Conservation (phyloP, 1,140 invertebrate species). For the Platorchestia sp. region DNA sequence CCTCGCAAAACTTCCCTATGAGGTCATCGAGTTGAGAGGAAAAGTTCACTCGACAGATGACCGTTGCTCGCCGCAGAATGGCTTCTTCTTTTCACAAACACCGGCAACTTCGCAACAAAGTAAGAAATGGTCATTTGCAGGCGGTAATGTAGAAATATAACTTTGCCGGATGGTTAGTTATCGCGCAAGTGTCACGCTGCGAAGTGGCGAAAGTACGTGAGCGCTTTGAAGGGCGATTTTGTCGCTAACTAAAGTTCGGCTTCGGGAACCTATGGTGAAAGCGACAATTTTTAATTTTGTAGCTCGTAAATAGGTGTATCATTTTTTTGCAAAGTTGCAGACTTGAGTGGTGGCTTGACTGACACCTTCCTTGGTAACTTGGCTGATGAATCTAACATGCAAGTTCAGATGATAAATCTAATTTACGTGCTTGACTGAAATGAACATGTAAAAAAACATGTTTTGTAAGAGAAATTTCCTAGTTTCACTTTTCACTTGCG, state of each 20-base stretch:
- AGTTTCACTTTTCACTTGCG: no score
- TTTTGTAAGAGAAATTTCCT: no score
- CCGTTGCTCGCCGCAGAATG: neutral
- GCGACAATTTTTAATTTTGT: neutral
- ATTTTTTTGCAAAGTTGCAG: no score
- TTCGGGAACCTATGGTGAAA: neutral
- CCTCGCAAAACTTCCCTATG: neutral
- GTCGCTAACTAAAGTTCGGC: neutral
- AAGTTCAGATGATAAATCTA: no score
- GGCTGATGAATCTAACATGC: no score
- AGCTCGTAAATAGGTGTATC: neutral
- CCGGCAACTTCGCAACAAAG: neutral
- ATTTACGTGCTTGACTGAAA: no score
- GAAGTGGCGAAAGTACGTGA: neutral
- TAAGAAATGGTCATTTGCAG: neutral
- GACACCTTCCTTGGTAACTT: no score
- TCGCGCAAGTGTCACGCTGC: neutral
- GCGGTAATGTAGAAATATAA: slow-evolving; percentile 21
- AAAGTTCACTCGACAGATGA: slow-evolving; percentile 23
- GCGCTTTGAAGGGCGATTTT: neutral
- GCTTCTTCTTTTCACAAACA: neutral
- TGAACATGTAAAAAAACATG: no score
- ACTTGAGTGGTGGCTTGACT: no score
- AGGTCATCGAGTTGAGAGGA: slow-evolving; percentile 3
- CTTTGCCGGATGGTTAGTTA: neutral